A percentile compares a stretch with the other conserved stretches of the same genome.
Conservation (phyloP, 2,888 invertebrate genomes). For the Drosophila tripunctata region DNA sequence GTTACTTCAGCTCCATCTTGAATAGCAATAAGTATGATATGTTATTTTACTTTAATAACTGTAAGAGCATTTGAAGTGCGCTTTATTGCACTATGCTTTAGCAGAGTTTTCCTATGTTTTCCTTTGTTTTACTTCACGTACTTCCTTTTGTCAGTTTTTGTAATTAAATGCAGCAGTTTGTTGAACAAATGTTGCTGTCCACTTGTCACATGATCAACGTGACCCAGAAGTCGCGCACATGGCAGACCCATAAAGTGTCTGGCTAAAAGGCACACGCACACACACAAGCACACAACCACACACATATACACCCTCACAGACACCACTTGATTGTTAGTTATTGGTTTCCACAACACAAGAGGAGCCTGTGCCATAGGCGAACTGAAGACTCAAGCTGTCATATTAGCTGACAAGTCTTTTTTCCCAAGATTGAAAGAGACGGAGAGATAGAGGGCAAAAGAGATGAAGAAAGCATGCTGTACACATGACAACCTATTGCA, state of each 20-base stretch:
- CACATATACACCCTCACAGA: conserved; percentile 5
- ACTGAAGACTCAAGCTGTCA: conserved; percentile 69
- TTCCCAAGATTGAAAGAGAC: neutral
- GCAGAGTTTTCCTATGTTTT: no score
- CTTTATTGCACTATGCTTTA: conserved; percentile 4
- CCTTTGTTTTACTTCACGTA: neutral
- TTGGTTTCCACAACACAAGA: conserved; percentile 51
- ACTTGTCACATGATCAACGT: conserved; percentile 68
- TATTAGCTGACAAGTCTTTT: conserved; percentile 66
- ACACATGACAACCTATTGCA: conserved; percentile 44
- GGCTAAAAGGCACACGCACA: conserved; percentile 6
- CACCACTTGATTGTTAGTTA: conserved; percentile 75
- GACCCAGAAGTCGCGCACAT: conserved; percentile 62
- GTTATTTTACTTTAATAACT: neutral
- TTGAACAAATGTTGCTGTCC: conserved; percentile 58
- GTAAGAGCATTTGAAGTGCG: conserved; percentile 15
- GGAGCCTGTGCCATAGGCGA: conserved; percentile 1
- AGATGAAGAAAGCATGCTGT: neutral
- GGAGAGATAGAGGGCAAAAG: neutral
- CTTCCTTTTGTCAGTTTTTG: conserved; percentile 47
- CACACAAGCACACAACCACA: conserved; percentile 1
- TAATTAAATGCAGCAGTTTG: conserved; percentile 72
- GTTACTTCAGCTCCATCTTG: no score
- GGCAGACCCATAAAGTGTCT: conserved; percentile 68
- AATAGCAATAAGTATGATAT: no score